Evolutionary conservation across 1,140 invertebrate genomes (phyloP).

Genomic region (Brachionus angularis): DNA sequence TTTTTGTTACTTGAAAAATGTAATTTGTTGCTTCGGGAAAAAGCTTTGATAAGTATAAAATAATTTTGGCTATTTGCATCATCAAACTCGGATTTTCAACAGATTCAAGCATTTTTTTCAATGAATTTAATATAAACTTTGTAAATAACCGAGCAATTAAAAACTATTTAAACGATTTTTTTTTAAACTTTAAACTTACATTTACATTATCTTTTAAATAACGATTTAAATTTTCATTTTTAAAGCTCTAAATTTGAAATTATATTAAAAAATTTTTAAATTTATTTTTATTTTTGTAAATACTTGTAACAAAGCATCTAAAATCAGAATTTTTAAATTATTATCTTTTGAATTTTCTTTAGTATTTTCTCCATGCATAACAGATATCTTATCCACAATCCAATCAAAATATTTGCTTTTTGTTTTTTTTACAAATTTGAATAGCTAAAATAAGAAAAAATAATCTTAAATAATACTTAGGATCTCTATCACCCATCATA

Average conservation of each 20-base stretch:
- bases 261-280: background rate
- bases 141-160: background rate
- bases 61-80: slow-evolving; percentile 9
- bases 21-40: slow-evolving; percentile 18
- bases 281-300: background rate
- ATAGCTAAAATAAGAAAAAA: background rate
- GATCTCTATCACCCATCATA: slow-evolving; percentile 36
- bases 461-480: slow-evolving; percentile 3
- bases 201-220: slow-evolving; percentile 13
- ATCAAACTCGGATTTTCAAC: slow-evolving; percentile 6
- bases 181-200: background rate
- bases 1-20: slow-evolving; percentile 27
- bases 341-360: slow-evolving; percentile 26
- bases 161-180: background rate
- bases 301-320: slow-evolving; percentile 35
- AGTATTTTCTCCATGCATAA: background rate
- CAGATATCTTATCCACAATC: background rate
- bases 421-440: background rate
- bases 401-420: slow-evolving; percentile 31
- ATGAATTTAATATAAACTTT: background rate
- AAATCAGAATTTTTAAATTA: background rate
- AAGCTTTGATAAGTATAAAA: background rate
- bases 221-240: background rate
- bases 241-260: slow-evolving; percentile 1
- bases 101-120: slow-evolving; percentile 33